Evolutionary conservation across 2,113 vertebrate genomes (phyloP), one percentile per base, ranked within the genome.

Genomic region (Murina feae): DNA sequence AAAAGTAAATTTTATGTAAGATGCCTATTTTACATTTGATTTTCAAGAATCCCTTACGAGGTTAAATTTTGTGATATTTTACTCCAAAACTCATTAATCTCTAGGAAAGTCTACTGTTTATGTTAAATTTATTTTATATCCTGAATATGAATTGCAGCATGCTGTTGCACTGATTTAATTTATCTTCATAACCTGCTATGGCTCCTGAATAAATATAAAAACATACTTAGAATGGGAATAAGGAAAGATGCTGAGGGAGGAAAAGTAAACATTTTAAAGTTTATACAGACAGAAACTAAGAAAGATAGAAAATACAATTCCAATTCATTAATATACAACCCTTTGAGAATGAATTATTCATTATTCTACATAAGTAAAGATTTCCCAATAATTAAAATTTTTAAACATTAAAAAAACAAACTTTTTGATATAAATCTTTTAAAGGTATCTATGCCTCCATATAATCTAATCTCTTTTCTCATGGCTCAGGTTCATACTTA

Each of bases 1-100:
- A 68, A 91, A 93, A 89, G 44, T 32, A 95, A 85, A 49, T 81
- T 89, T 95, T 92, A 86, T 72, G 47, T 53, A 63, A 90, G 83
- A 8, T 58, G 21, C 2, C 51, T 89, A 80, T 90, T 97, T 90
- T 78, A 79, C 68, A 51, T 10, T 69, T 69, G 35, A 93, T 78
- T 92, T 95, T 92, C 18, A 93, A 93, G 17, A 44, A 37, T 58
- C 44, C 13, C 9, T 37, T 5, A 87, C 76, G 5, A 86, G 83
- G n/a, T 75, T 81, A 72, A 85, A 60, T 63, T 75, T 20, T 75
- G 7, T 55, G 37, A 78, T 79, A 58, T 25, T 74, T 60, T 88
- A 93, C 49, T 51, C 5, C 20, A 21, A 35, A 92, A 89, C 8
- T 84, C 69, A 86, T 89, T 89, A 30, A 60, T 96, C 4, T 89